Percentiles rank a stretch among this genome's conserved stretches.
Conservation (phyloP, 2,888 invertebrate genomes). For the Hoplodrina ambigua region DNA sequence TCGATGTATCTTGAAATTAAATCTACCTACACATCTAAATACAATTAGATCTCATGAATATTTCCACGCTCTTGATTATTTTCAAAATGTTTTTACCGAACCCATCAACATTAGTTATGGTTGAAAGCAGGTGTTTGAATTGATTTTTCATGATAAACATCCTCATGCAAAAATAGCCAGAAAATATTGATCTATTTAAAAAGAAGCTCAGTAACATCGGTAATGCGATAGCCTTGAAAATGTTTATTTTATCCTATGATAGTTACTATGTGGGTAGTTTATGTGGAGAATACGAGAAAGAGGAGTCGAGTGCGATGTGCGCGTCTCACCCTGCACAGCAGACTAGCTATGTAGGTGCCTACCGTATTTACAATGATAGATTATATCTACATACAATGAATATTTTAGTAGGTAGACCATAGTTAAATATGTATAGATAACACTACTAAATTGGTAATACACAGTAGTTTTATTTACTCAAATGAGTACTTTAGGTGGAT, state of each 20-base stretch:
- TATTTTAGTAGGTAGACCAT: background rate
- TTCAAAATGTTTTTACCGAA: conserved; percentile 18
- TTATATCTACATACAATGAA: background rate
- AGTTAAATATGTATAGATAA: no score
- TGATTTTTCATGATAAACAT: conserved; percentile 59
- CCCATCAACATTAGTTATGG: conserved; percentile 17
- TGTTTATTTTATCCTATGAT: conserved; percentile 59
- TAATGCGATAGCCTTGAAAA: conserved; percentile 63
- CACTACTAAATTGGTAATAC: no score
- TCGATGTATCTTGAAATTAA: conserved; percentile 50
- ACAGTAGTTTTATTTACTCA: no score
- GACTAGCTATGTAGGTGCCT: background rate
- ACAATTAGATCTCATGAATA: conserved; percentile 48
- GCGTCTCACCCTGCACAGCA: conserved; percentile 22
- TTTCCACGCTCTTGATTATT: conserved; percentile 24
- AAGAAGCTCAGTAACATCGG: conserved; percentile 36
- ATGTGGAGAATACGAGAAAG: conserved; percentile 36
- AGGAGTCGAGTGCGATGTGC: conserved; percentile 18
- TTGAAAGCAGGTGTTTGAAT: conserved; percentile 40
- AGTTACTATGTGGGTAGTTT: conserved; percentile 59
- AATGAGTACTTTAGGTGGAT: no score
- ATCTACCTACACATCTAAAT: conserved; percentile 50
- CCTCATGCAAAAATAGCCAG: conserved; percentile 56
- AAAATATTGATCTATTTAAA: conserved; percentile 64
- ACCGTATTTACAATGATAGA: conserved; percentile 16